Conservation (phyloP, 2,113 vertebrate genomes). For the Embiotoca jacksoni region DNA sequence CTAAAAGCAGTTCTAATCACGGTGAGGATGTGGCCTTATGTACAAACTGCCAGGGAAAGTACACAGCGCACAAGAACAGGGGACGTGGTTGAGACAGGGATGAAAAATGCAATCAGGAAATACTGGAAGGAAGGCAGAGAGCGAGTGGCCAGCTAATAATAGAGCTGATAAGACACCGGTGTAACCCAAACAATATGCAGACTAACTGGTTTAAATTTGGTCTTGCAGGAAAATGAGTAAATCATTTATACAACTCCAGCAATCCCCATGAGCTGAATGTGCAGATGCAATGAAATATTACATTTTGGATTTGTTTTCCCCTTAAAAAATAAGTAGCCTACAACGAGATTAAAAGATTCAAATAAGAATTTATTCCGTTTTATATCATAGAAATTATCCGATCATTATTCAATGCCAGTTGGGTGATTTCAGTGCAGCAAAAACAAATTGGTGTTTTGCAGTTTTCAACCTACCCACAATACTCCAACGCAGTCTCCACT, state of each 20-base stretch:
- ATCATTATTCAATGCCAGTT: slow-evolving; percentile 25
- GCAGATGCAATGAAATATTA: slow-evolving; percentile 46
- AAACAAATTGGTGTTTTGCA: slow-evolving; percentile 32
- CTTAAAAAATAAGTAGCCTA: slow-evolving; percentile 12
- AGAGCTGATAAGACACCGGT: slow-evolving; percentile 74
- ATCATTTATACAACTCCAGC: slow-evolving; percentile 44
- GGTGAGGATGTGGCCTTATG: slow-evolving; percentile 42
- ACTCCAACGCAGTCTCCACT: slow-evolving; percentile 32
- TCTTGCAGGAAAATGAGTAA: slow-evolving; percentile 56
- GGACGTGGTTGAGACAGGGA: slow-evolving; percentile 49
- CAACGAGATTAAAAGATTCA: slow-evolving; percentile 26
- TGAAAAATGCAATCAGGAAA: slow-evolving; percentile 79
- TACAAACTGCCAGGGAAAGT: slow-evolving; percentile 66
- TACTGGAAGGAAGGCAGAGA: slow-evolving; percentile 77
- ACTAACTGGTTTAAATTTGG: slow-evolving; percentile 65
- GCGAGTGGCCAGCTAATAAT: slow-evolving; percentile 78
- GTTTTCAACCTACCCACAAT: slow-evolving; percentile 36
- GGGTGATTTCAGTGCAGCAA: background rate
- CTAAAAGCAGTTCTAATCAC: slow-evolving; percentile 60
- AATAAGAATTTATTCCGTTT: slow-evolving; percentile 36
- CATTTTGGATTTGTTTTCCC: slow-evolving; percentile 13
- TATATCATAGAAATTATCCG: slow-evolving; percentile 24
- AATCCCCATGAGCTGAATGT: slow-evolving; percentile 35
- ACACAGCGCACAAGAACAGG: slow-evolving; percentile 47
- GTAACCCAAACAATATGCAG: slow-evolving; percentile 70